phyloP scores from a whole-genome alignment of 2,888 invertebrate genomes.

The Pyrrhosoma nymphula region DNA sequence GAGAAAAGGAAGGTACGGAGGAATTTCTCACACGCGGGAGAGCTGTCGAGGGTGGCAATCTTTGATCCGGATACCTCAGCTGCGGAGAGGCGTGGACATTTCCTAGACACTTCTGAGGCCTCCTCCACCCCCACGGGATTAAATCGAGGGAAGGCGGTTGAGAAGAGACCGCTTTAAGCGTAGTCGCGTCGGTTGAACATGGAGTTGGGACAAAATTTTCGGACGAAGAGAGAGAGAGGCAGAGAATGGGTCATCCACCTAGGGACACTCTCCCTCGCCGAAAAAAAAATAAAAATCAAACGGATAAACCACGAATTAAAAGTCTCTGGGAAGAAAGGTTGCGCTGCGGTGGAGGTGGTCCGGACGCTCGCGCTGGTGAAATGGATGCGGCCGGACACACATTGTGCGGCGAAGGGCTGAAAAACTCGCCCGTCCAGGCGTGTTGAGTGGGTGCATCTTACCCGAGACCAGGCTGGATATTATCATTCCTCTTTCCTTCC shows the following conservation, averaged over 20 bases:
- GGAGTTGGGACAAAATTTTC: background rate
- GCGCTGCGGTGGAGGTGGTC: background rate
- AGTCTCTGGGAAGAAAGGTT: background rate
- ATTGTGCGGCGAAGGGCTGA: background rate
- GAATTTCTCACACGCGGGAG: background rate
- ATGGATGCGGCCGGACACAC: background rate
- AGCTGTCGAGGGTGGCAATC: background rate
- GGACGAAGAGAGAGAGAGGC: background rate
- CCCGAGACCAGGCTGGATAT: background rate
- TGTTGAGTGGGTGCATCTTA: background rate
- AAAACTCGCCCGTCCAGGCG: background rate
- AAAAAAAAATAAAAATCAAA: background rate
- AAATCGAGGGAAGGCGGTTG: background rate
- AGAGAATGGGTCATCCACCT: background rate
- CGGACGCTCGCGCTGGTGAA: background rate
- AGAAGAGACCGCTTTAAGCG: background rate
- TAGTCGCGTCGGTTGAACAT: background rate
- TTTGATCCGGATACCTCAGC: background rate
- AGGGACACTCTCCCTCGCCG: background rate
- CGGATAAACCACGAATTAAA: background rate
- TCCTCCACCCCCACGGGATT: background rate
- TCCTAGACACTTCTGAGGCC: background rate
- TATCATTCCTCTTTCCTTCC: background rate
- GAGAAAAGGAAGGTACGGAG: too few species aligned
- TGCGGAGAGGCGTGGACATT: background rate